Percentiles rank a stretch among this genome's conserved stretches.
These are phyloP conservation scores for Vidua macroura DNA, from an alignment of 2,113 vertebrate genomes.

Conservation along the genomic window DNA sequence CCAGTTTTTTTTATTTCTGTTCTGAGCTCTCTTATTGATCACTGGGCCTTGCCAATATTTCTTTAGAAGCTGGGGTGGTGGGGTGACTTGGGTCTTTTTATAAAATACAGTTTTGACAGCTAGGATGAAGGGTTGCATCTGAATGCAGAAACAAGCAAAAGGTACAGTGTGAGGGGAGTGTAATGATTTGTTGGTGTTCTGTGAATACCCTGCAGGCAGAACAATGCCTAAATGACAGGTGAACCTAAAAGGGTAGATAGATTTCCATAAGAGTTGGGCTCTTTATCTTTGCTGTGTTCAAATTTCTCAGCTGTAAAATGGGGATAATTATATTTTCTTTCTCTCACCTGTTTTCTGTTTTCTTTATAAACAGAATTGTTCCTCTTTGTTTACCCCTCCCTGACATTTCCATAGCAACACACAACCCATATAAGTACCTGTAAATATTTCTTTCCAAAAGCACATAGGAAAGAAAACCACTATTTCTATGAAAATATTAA, in stretches of 20 bases:
- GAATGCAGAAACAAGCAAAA: neutral
- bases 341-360: neutral
- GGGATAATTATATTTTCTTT: constrained; percentile 16
- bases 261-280: neutral
- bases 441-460: neutral
- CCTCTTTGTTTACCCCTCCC: neutral
- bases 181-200: neutral
- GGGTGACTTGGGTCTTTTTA: neutral
- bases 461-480: neutral
- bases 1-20: neutral
- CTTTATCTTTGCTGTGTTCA: neutral
- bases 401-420: constrained; percentile 48
- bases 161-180: neutral
- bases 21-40: neutral
- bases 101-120: neutral
- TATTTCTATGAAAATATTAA: neutral
- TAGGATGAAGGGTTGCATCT: neutral
- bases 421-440: neutral
- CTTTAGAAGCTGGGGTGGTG: neutral
- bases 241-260: neutral
- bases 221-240: neutral
- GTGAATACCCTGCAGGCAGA: neutral
- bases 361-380: neutral
- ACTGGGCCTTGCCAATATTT: neutral
- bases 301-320: neutral